Evolutionary conservation across 2,797 vertebrate genomes (phyloP), one percentile per base, ranked within the genome.

Genomic region (Acomys russatus): DNA sequence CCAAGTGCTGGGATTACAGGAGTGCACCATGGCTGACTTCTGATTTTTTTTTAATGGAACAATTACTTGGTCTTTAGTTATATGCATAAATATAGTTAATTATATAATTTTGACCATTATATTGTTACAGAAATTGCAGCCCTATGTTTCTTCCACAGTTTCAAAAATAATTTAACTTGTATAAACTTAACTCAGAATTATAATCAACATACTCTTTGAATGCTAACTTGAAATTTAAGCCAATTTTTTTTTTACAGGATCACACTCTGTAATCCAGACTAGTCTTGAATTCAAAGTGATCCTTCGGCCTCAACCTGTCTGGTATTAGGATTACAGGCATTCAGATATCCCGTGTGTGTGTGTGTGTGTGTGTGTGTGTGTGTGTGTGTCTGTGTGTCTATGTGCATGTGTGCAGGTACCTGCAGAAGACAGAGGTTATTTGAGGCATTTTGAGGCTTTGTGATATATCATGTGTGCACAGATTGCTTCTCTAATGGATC

Each of bases 51-150:
- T 63, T 63, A 38, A 82, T 63, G 56, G 7, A 63, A 64, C 87
- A 91, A 85, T 82, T 91, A n/a, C 33, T 71, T 88, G 11, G 22
- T 74, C 82, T 91, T 33, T 84, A 83, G 79, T 70, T 49, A 78
- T 64, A 91, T 80, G 56, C 73, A 54, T 63, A 68, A 70, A 63
- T 84, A 77, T 33, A 63, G 33, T 28, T 11, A 51, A 68, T 28
- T 70, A 5, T 25, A 10, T 74, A 54, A 90, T 85, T 88, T 56
- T 33, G 25, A 80, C 33, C 25, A 51, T 15, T 18, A 20, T 49
- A 84, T 30, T 63, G 15, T 49, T 84, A 84, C 9, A 64, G 38
- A 84, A 33, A 66, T 84, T 66, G 4, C 38, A 84, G 2, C 23
- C 74, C 12, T 44, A 28, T 10, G 44, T 77, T 64, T 35, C 23